Base-by-base conservation (phyloP, 2,113 vertebrate genomes). In the Indri indri region DNA sequence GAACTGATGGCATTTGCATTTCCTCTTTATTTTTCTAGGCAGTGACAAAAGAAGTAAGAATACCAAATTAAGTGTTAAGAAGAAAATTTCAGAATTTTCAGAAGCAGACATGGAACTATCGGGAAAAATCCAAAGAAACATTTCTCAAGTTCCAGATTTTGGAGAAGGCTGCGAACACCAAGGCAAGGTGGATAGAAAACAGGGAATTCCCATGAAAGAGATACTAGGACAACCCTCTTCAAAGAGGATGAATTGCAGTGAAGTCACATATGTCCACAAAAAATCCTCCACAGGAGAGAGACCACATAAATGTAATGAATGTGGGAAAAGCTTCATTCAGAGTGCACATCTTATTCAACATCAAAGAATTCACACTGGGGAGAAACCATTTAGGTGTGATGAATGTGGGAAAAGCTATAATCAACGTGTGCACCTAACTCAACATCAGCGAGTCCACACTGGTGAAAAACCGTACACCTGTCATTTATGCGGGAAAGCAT, bases 401-500 rank as follows among this genome's bases (percentile, higher is more conserved):
- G 97, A 97, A 32, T 98, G 98, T 90, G 98, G 98, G 37, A 98
- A 98, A 68, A 97, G 98, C 91, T 98, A 98, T 77, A 98, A 97
- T 61, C 97, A 98, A 3, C 98, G 98, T 5, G 97, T 98, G 18
- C 98, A 98, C 42, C 97, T 98, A 3, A 97, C 97, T 23, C 98
- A 98, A 4, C 98, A 98, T 18, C 95, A 97, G 71, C 97, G 98
- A 6, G 98, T 98, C 4, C 98, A 98, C 95, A 98, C 98, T 0
- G 98, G 98, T 13, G 98, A 98, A 59, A 98, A 98, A 12, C 98
- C 98, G 10, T 98, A 98, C 22, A 74, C 92, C 20, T 98, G 98
- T 40, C 96, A 84, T 12, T 92, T 98, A 32, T 98, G 98, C 37
- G 98, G 98, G 63, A 98, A 98, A 61, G 97, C 97, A 0, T 98